Conservation (phyloP, 2,113 vertebrate species). For the Hippoglossus stenolepis region DNA sequence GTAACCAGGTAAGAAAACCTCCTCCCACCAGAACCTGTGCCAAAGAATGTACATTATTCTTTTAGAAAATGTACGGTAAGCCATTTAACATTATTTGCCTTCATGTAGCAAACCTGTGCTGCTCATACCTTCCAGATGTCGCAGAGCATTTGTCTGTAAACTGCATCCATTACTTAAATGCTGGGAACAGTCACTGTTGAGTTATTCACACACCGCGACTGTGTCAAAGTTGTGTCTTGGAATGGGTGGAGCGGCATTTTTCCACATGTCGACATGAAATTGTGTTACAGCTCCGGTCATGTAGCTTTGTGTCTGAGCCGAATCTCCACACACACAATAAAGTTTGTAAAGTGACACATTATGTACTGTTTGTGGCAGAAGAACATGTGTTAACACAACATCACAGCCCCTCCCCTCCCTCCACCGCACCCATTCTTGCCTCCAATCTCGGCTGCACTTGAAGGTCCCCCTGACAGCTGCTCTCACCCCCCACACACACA, state of each 20-base stretch:
- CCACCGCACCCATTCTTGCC: slow-evolving; percentile 15
- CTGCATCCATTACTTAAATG: too few species aligned
- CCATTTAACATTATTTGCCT: too few species aligned
- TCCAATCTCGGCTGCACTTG: slow-evolving; percentile 23
- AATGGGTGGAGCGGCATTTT: too few species aligned
- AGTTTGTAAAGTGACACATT: neutral
- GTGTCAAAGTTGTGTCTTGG: too few species aligned
- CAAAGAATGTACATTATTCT: too few species aligned
- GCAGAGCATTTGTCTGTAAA: neutral
- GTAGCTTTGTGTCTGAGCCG: too few species aligned
- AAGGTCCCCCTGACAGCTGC: slow-evolving; percentile 57
- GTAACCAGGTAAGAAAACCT: slow-evolving; percentile 91
- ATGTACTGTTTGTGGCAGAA: neutral
- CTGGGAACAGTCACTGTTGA: too few species aligned
- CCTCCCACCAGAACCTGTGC: neutral
- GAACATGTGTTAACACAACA: neutral
- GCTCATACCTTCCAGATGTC: neutral
- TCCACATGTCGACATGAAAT: too few species aligned
- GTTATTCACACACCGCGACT: too few species aligned
- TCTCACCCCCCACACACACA: neutral
- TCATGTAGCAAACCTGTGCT: too few species aligned
- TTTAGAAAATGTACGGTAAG: too few species aligned
- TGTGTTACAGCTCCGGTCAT: too few species aligned
- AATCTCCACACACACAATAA: neutral
- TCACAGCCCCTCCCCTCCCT: neutral